Percentiles rank a stretch among this genome's conserved stretches.
Evolutionary conservation across 2,888 invertebrate genomes (phyloP).

Genomic region (Diaprepes abbreviatus): DNA sequence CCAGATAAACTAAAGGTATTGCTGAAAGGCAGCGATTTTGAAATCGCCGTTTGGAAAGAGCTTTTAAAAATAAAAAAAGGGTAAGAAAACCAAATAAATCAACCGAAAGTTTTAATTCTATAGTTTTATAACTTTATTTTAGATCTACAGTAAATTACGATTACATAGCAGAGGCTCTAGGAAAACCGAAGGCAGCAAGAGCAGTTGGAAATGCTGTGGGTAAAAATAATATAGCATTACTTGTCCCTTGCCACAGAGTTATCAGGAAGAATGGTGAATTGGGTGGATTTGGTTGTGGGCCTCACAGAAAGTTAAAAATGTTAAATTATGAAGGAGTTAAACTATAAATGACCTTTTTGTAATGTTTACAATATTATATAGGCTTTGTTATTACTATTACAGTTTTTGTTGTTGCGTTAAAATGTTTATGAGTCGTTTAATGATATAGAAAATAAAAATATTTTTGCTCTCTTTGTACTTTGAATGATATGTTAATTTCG

Average conservation of each 20-base stretch:
- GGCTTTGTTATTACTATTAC: too few relatives aligned
- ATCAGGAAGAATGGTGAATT: slow-evolving; percentile 60
- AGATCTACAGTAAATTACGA: slow-evolving; percentile 60
- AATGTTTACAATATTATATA: background rate
- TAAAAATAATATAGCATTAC: slow-evolving; percentile 62
- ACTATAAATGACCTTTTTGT: background rate
- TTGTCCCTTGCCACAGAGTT: slow-evolving; percentile 65
- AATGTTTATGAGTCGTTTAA: too few relatives aligned
- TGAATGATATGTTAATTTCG: too few relatives aligned
- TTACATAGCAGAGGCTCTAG: slow-evolving; percentile 61
- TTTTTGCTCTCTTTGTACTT: too few relatives aligned
- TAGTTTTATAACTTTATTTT: slow-evolving; percentile 11
- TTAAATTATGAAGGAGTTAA: slow-evolving; percentile 57
- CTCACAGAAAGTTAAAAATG: slow-evolving; percentile 59
- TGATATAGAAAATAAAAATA: too few relatives aligned
- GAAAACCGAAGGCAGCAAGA: slow-evolving; percentile 61
- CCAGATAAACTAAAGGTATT: slow-evolving; percentile 53
- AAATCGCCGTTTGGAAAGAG: slow-evolving; percentile 63
- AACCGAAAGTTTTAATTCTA: background rate
- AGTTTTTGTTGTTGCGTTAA: too few relatives aligned
- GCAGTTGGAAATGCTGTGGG: slow-evolving; percentile 65
- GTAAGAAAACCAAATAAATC: slow-evolving; percentile 4
- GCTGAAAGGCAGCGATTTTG: slow-evolving; percentile 62
- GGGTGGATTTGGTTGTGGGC: slow-evolving; percentile 62
- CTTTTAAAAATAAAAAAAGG: slow-evolving; percentile 59